Evolutionary conservation across 2,113 vertebrate genomes (phyloP).

Genomic region (Hippocampus zosterae): DNA sequence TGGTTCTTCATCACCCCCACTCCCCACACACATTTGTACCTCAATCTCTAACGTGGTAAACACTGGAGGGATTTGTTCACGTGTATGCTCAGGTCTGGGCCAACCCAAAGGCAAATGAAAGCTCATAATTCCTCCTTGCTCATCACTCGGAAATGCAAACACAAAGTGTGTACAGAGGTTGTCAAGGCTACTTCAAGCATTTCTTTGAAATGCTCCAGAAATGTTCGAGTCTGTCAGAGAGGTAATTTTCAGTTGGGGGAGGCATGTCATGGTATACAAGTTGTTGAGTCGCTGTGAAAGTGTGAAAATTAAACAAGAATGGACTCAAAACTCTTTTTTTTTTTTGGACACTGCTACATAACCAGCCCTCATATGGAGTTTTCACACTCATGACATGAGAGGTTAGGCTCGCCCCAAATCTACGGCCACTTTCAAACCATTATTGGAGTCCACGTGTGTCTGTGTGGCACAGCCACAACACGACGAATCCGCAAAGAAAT

Average conservation of each 20-base stretch:
- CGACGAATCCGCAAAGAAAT: too few species aligned
- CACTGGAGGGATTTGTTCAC: constrained; percentile 39
- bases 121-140: constrained; percentile 17
- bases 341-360: too few species aligned
- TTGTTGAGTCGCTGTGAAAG: background rate
- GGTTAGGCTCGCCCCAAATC: too few species aligned
- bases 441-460: too few species aligned
- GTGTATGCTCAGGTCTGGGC: constrained; percentile 29
- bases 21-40: constrained; percentile 6
- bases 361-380: too few species aligned
- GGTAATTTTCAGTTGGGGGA: background rate
- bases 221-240: background rate
- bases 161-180: background rate
- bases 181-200: background rate
- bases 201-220: background rate
- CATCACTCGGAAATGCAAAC: constrained; percentile 2
- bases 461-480: too few species aligned
- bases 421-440: too few species aligned
- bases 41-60: constrained; percentile 27
- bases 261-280: background rate
- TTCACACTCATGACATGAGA: too few species aligned
- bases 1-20: constrained; percentile 12
- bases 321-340: too few species aligned
- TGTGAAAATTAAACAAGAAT: too few species aligned
- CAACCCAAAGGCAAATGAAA: constrained; percentile 20